Evolutionary conservation across 2,113 vertebrate genomes (phyloP).

Genomic region (Microtus richardsoni): DNA sequence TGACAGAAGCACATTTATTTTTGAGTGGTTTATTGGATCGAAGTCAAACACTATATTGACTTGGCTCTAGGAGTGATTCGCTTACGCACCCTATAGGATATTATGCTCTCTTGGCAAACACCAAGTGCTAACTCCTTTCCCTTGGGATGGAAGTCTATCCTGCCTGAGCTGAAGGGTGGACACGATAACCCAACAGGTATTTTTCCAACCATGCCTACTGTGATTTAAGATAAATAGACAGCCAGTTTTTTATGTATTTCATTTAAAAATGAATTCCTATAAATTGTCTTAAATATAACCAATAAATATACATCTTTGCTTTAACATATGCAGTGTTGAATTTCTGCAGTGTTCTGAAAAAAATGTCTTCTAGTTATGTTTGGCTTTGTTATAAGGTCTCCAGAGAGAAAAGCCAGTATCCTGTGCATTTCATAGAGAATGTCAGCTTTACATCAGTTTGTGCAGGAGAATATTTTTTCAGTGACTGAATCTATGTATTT

Average conservation of each 20-base stretch:
- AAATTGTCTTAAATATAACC: conserved; percentile 58
- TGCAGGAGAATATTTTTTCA: conserved; percentile 31
- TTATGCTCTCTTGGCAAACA: conserved; percentile 62
- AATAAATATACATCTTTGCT: background rate
- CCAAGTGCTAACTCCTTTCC: conserved; percentile 56
- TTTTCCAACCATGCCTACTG: conserved; percentile 52
- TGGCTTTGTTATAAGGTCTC: conserved; percentile 15
- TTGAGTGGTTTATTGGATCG: conserved; percentile 58
- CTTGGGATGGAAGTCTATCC: background rate
- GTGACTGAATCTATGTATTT: background rate
- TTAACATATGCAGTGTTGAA: conserved; percentile 1
- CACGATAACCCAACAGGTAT: conserved; percentile 3
- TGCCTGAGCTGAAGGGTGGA: conserved; percentile 48
- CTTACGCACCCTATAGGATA: conserved; percentile 36
- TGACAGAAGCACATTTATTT: conserved; percentile 69
- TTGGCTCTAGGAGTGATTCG: conserved; percentile 69
- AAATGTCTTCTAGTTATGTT: conserved; percentile 9
- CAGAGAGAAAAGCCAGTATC: background rate
- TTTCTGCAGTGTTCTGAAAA: background rate
- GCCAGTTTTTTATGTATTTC: conserved; percentile 22
- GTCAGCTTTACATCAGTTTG: conserved; percentile 26
- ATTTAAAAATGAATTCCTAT: conserved; percentile 56
- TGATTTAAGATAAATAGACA: conserved; percentile 51
- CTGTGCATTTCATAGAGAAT: background rate
- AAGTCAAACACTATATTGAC: conserved; percentile 74